Conservation (phyloP, 2,113 vertebrate genomes). For the Pelvicachromis taeniatus region DNA sequence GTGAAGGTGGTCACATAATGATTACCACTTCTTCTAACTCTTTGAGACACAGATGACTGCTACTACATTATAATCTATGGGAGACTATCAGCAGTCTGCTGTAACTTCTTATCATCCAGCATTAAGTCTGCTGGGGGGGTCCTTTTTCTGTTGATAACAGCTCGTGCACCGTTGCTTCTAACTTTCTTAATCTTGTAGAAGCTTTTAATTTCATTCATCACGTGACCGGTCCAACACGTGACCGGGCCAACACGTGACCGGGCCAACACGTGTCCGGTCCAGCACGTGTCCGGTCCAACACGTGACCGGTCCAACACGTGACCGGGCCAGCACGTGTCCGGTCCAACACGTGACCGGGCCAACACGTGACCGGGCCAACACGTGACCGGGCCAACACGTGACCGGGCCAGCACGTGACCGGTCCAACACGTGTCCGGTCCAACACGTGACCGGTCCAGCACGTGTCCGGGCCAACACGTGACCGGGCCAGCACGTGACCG, state of each 20-base stretch:
- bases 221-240: rapidly evolving
- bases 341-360: no score
- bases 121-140: neutral
- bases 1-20: neutral
- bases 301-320: no score
- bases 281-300: no score
- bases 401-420: no score
- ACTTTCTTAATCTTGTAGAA: neutral
- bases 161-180: neutral
- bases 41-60: neutral
- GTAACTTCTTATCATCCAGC: neutral
- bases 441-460: no score
- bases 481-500: no score
- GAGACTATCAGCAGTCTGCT: neutral
- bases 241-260: no score
- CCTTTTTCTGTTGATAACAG: neutral
- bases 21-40: neutral
- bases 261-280: neutral
- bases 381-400: no score
- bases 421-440: no score
- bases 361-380: no score
- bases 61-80: neutral
- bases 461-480: no score
- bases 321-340: neutral
- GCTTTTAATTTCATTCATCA: neutral